Percentiles rank a stretch among this genome's conserved stretches.
Conservation (phyloP, 2,888 invertebrate species). For the Sesamia inferens region DNA sequence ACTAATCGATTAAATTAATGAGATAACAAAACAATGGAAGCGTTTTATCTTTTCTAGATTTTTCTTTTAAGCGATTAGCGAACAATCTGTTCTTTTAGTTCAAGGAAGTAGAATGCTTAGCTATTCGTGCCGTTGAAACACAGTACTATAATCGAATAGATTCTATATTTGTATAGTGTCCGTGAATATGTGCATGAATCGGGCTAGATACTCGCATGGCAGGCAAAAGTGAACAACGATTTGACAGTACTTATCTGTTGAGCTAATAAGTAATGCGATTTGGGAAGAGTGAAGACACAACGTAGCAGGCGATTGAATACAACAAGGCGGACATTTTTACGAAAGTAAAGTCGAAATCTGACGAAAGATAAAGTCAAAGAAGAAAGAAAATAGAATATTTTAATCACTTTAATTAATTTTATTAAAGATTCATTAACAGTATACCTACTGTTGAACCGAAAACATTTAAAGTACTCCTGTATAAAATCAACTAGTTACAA, state of each 20-base stretch:
- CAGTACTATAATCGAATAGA: neutral
- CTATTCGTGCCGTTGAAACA: constrained; percentile 13
- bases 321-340: neutral
- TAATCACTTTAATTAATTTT: neutral
- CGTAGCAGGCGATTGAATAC: neutral
- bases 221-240: no score
- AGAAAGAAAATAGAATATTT: neutral
- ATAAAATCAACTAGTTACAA: constrained; percentile 3
- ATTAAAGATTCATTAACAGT: neutral
- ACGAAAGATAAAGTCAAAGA: no score
- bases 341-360: neutral
- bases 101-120: constrained; percentile 34
- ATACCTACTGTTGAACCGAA: neutral
- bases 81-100: constrained; percentile 20
- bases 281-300: neutral
- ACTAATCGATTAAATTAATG: constrained; percentile 51
- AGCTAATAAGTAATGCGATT: neutral
- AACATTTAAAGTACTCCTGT: neutral
- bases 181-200: neutral
- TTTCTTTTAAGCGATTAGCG: constrained; percentile 22
- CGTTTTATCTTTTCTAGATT: constrained; percentile 43
- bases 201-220: neutral
- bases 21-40: constrained; percentile 53
- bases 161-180: constrained; percentile 7
- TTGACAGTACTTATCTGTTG: neutral